Conservation (phyloP, 2,797 vertebrate species). For the Bufotes viridis region DNA sequence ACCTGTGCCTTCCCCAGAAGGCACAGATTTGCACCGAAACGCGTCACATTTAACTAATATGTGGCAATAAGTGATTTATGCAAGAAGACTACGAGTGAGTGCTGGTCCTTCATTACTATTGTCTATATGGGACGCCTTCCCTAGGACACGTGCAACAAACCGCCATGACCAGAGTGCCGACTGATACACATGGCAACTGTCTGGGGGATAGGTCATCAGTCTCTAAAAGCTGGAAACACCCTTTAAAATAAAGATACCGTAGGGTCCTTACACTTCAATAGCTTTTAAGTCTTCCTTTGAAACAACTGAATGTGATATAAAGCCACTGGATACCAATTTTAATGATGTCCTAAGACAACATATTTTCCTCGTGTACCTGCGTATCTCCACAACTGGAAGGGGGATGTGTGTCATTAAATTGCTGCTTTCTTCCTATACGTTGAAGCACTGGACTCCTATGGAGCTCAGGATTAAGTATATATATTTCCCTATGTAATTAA, state of each 20-base stretch:
- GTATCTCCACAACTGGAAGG: not conserved
- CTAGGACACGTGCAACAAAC: too few species aligned
- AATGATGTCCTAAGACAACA: not conserved
- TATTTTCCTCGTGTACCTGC: not conserved
- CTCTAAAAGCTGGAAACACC: too few species aligned
- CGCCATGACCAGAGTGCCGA: too few species aligned
- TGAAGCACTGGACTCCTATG: conserved; percentile 4
- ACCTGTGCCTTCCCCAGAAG: too few species aligned
- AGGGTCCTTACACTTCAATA: not conserved
- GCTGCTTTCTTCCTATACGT: not conserved
- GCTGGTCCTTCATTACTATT: too few species aligned
- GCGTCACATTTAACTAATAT: too few species aligned
- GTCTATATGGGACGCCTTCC: too few species aligned
- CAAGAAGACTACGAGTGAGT: too few species aligned
- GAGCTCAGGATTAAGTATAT: conserved; percentile 46
- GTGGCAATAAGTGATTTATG: too few species aligned
- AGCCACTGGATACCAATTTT: not conserved
- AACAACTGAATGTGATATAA: not conserved
- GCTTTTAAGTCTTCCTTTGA: not conserved
- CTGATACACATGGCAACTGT: too few species aligned
- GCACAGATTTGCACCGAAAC: too few species aligned
- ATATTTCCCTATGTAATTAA: conserved; percentile 58
- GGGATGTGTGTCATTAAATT: not conserved
- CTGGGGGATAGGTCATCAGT: too few species aligned
- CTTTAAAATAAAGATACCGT: not conserved